Base-by-base conservation (phyloP, 92 coral and sea anemone species). In the Micromussa lordhowensis region DNA sequence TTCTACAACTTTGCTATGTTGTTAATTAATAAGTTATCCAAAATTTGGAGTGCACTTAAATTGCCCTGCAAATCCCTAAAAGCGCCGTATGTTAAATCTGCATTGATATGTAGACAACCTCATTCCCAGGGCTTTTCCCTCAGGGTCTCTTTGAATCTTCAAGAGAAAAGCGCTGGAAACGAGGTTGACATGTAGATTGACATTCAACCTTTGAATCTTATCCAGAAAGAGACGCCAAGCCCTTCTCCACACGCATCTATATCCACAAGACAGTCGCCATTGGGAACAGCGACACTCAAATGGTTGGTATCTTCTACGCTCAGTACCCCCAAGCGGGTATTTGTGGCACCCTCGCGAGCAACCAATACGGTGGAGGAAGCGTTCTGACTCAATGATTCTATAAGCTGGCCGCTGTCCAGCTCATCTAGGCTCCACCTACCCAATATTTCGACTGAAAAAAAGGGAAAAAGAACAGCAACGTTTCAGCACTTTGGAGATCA, bases 371-470 rank as follows among this genome's bases (percentile, higher is more conserved):
- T 59, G 11, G 84, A 80, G 30, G 84, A 80, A 13, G 29, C 64
- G 30, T 31, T 80, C 53, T 59, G 84, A 24, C 32, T 80, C 12
- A 29, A 72, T 19, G 84, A 80, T 58, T 80, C 84, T 17, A 24
- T 22, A 19, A 58, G 30, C 18, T 80, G 84, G 29, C 51, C 84
- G 18, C 32, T 32, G 29, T 30, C 84, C 71, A 80, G 13, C 44
- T 80, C 70, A 7, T 80, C 84, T 21, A 80, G 68, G 53, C 72
- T 80, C 84, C 84, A 80, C 22, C 84, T 68, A 4, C 84, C 84
- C 84, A 80, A 26, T 57, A 80, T 80, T 58, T 80, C 53, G 18
- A n/a, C 84, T 80, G 51, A 2, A 58, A 8, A 59, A 34, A 15
- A 77, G 18, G 31, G n/a, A n/a, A 8, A 44, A n/a, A n/a, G n/a